Evolutionary conservation across 2,888 invertebrate species (phyloP).

Genomic region (Microctonus aethiopoides): DNA sequence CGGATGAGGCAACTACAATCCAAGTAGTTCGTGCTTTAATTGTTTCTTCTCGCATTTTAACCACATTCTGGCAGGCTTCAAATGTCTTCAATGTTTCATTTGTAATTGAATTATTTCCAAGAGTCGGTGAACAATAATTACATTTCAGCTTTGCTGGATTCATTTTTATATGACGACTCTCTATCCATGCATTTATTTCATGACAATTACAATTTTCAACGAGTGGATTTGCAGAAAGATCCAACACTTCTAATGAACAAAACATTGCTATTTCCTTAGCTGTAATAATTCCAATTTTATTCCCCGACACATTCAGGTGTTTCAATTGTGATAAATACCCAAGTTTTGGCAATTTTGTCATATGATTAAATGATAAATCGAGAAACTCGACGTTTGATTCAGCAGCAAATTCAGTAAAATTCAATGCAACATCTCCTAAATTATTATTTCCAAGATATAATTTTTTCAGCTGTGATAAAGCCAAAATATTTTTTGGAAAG

Average conservation of each 20-base stretch:
- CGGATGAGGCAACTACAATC: conserved; percentile 56
- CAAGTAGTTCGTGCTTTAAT: conserved; percentile 55
- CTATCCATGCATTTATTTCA: conserved; percentile 52
- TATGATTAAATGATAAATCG: conserved; percentile 73
- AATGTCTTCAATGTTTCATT: conserved; percentile 48
- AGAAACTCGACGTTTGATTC: conserved; percentile 72
- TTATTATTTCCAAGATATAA: conserved; percentile 72
- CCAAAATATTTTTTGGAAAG: conserved; percentile 70
- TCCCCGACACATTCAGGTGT: conserved; percentile 74
- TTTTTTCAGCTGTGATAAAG: conserved; percentile 73
- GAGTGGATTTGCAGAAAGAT: conserved; percentile 62
- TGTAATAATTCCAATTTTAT: conserved; percentile 68
- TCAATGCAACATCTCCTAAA: conserved; percentile 66
- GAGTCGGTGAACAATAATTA: conserved; percentile 1
- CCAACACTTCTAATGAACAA: conserved; percentile 73
- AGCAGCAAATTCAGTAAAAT: conserved; percentile 51
- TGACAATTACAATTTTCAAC: conserved; percentile 55
- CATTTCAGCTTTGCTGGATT: conserved; percentile 42
- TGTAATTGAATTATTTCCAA: conserved; percentile 8
- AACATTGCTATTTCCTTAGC: conserved; percentile 72
- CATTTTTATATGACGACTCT: conserved; percentile 42
- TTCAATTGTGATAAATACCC: conserved; percentile 72
- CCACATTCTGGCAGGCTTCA: conserved; percentile 48
- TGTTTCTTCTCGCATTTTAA: conserved; percentile 45
- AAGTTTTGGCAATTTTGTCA: conserved; percentile 72